phyloP scores from a whole-genome alignment of 2,888 invertebrate species.

The Cistogaster globosa region DNA sequence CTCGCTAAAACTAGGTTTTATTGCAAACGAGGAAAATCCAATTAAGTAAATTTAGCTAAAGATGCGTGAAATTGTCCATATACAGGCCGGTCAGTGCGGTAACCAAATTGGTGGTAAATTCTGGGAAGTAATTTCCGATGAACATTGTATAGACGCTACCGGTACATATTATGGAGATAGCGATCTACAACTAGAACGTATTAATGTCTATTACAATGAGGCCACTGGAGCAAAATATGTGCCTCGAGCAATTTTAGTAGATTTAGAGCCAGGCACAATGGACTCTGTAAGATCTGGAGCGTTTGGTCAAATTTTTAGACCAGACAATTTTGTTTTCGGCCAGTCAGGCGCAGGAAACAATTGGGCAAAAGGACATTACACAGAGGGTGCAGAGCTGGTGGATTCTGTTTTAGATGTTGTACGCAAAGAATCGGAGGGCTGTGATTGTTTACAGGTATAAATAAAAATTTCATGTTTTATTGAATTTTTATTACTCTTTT shows the following conservation, averaged over 20 bases:
- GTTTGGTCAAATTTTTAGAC: conserved; percentile 96
- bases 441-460: conserved; percentile 91
- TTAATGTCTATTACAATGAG: conserved; percentile 98
- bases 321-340: conserved; percentile 97
- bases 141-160: conserved; percentile 96
- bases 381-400: conserved; percentile 94
- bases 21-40: not conserved
- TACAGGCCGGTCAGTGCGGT: conserved; percentile 97
- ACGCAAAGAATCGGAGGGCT: conserved; percentile 93
- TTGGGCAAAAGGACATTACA: conserved; percentile 97
- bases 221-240: conserved; percentile 97
- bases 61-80: conserved; percentile 98
- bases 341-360: conserved; percentile 93
- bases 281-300: conserved; percentile 97
- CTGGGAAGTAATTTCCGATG: conserved; percentile 98
- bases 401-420: conserved; percentile 94
- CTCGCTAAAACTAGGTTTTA: conserved; percentile 44
- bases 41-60: conserved; percentile 23
- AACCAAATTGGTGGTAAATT: conserved; percentile 98
- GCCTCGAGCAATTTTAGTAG: conserved; percentile 95
- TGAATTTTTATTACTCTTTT: not conserved
- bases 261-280: conserved; percentile 98
- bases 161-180: conserved; percentile 95
- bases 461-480: not conserved
- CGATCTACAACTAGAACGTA: conserved; percentile 95